Conservation (phyloP, 2,888 invertebrate genomes). For the Dastarcus helophoroides region DNA sequence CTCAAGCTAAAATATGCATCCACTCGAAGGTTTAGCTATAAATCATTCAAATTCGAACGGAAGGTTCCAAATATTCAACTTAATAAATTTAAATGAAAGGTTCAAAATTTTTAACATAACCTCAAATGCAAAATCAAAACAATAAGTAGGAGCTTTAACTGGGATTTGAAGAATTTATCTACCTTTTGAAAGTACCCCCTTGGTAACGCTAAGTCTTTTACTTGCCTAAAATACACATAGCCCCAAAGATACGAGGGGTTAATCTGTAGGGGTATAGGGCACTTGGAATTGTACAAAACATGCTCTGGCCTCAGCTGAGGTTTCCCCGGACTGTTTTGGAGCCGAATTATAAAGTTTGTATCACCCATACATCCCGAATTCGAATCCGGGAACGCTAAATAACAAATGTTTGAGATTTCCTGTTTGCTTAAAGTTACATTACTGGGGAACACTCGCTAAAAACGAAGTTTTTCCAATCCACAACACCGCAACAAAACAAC, state of each 20-base stretch:
- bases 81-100: slow-evolving; percentile 4
- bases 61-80: too few relatives aligned
- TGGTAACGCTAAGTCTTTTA: slow-evolving; percentile 79
- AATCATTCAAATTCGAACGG: too few relatives aligned
- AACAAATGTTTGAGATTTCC: slow-evolving; percentile 90
- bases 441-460: slow-evolving; percentile 68
- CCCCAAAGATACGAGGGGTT: slow-evolving; percentile 88
- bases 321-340: slow-evolving; percentile 57
- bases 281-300: slow-evolving; percentile 61
- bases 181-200: slow-evolving; percentile 98
- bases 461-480: too few relatives aligned
- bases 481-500: background rate
- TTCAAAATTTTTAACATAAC: background rate
- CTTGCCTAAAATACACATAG: slow-evolving; percentile 97
- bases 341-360: slow-evolving; percentile 90
- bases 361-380: slow-evolving; percentile 99
- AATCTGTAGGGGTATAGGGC: slow-evolving; percentile 65
- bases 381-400: slow-evolving; percentile 97
- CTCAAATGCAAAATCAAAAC: too few relatives aligned
- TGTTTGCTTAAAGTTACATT: slow-evolving; percentile 68
- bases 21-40: too few relatives aligned
- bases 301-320: slow-evolving; percentile 44
- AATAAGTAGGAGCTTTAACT: background rate
- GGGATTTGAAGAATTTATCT: too few relatives aligned
- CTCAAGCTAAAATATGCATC: too few relatives aligned